Conservation (phyloP, 2,888 invertebrate genomes). For the Imbricaverruca yamaguchii region DNA sequence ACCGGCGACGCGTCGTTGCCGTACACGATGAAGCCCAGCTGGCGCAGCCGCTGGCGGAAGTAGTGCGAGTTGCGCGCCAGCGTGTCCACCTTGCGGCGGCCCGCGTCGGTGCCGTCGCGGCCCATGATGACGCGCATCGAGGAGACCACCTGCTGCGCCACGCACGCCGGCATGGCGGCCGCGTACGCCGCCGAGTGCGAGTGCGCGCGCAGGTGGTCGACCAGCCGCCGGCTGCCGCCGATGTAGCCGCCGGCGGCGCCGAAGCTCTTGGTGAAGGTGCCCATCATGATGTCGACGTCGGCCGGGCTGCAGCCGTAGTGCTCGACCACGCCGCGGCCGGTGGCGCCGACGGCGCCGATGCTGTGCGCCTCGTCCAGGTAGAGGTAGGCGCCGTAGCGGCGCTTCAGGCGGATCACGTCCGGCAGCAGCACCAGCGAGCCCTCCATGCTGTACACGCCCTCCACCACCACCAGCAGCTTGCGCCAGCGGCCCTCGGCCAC, state of each 20-base stretch:
- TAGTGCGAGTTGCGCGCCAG: constrained; percentile 45
- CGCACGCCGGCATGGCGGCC: constrained; percentile 77
- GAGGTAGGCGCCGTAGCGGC: constrained; percentile 44
- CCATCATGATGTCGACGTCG: constrained; percentile 51
- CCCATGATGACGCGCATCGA: constrained; percentile 84
- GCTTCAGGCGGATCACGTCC: constrained; percentile 42
- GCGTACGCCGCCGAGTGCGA: constrained; percentile 85
- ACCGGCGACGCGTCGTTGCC: constrained; percentile 50
- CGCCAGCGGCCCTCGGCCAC: constrained; percentile 51
- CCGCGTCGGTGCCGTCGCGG: constrained; percentile 63
- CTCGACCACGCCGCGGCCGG: constrained; percentile 49
- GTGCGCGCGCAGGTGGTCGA: constrained; percentile 59
- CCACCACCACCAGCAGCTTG: constrained; percentile 42
- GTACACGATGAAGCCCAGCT: constrained; percentile 48
- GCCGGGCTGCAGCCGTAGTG: constrained; percentile 46
- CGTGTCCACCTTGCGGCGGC: constrained; percentile 41
- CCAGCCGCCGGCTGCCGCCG: constrained; percentile 45
- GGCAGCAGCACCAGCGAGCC: constrained; percentile 43
- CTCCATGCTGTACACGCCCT: constrained; percentile 46
- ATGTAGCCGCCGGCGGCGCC: constrained; percentile 50
- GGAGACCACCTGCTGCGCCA: constrained; percentile 81
- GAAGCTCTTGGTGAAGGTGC: constrained; percentile 52
- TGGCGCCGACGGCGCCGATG: constrained; percentile 48
- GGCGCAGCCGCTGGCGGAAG: constrained; percentile 44
- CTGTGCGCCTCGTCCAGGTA: constrained; percentile 45